Conservation (phyloP, 2,113 vertebrate species). For the Salminus brasiliensis region DNA sequence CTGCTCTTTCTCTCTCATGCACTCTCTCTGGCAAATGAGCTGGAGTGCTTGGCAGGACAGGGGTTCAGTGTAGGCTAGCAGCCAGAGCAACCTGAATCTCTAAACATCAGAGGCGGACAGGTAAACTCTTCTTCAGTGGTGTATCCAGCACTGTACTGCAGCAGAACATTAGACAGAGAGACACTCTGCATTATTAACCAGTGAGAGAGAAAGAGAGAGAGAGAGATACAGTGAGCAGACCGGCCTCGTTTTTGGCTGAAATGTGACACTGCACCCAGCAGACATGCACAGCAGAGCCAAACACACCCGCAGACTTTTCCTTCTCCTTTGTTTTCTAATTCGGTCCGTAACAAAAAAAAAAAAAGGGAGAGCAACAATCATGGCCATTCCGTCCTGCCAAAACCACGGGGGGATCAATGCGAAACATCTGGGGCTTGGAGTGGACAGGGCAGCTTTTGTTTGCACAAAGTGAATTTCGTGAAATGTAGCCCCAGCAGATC, state of each 20-base stretch:
- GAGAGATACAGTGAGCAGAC: slow-evolving; percentile 47
- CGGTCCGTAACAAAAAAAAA: slow-evolving; percentile 43
- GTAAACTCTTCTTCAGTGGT: slow-evolving; percentile 62
- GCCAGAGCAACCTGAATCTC: slow-evolving; percentile 73
- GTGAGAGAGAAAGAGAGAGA: slow-evolving; percentile 17
- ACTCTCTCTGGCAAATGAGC: slow-evolving; percentile 36
- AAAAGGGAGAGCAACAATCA: slow-evolving; percentile 53
- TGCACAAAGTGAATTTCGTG: slow-evolving; percentile 62
- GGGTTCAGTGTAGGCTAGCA: slow-evolving; percentile 21
- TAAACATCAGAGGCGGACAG: slow-evolving; percentile 70
- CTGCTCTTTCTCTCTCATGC: slow-evolving; percentile 61
- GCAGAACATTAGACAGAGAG: slow-evolving; percentile 65
- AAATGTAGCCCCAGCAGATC: slow-evolving; percentile 64
- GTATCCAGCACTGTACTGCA: slow-evolving; percentile 70
- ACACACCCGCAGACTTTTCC: slow-evolving; percentile 48
- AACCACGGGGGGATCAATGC: slow-evolving; percentile 71
- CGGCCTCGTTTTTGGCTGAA: slow-evolving; percentile 49
- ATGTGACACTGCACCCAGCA: slow-evolving; percentile 34
- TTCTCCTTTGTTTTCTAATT: slow-evolving; percentile 55
- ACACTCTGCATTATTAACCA: slow-evolving; percentile 76
- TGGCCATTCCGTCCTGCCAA: slow-evolving; percentile 71
- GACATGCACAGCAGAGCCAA: slow-evolving; percentile 20
- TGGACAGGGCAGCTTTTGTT: slow-evolving; percentile 71
- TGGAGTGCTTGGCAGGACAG: slow-evolving; percentile 33
- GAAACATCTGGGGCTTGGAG: slow-evolving; percentile 74